These are phyloP conservation scores for Staurois parvus DNA, from an alignment of 2,797 vertebrate species.

Conservation along the genomic window DNA sequence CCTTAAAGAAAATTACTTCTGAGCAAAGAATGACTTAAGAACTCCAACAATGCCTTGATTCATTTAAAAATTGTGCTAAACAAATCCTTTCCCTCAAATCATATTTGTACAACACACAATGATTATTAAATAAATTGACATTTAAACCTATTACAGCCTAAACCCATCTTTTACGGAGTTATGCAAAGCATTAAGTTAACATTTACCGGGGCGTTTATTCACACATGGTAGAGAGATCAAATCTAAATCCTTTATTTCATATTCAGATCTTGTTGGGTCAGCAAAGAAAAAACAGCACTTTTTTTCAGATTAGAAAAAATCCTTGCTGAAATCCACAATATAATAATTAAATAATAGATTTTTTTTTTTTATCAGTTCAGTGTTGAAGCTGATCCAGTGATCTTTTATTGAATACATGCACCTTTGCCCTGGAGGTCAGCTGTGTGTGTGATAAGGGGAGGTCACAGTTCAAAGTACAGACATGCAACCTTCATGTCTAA, in stretches of 20 bases:
- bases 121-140: slow-evolving; percentile 92
- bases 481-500: slow-evolving; percentile 80
- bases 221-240: slow-evolving; percentile 90
- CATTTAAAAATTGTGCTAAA: slow-evolving; percentile 85
- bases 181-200: slow-evolving; percentile 89
- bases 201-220: slow-evolving; percentile 92
- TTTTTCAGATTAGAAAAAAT: slow-evolving; percentile 84
- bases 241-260: slow-evolving; percentile 90
- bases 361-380: slow-evolving; percentile 82
- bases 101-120: slow-evolving; percentile 85
- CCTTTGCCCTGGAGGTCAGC: slow-evolving; percentile 87
- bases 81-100: slow-evolving; percentile 82
- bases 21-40: slow-evolving; percentile 77
- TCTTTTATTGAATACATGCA: slow-evolving; percentile 90
- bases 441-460: slow-evolving; percentile 79
- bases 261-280: slow-evolving; percentile 86
- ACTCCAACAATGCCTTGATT: slow-evolving; percentile 81
- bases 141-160: slow-evolving; percentile 86
- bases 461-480: slow-evolving; percentile 86
- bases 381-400: slow-evolving; percentile 92
- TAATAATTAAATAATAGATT: slow-evolving; percentile 81
- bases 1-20: slow-evolving; percentile 61
- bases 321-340: slow-evolving; percentile 81
- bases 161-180: slow-evolving; percentile 89
- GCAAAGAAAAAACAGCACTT: slow-evolving; percentile 84